Conservation (phyloP, 2,888 invertebrate genomes). For the Tipula confusa region DNA sequence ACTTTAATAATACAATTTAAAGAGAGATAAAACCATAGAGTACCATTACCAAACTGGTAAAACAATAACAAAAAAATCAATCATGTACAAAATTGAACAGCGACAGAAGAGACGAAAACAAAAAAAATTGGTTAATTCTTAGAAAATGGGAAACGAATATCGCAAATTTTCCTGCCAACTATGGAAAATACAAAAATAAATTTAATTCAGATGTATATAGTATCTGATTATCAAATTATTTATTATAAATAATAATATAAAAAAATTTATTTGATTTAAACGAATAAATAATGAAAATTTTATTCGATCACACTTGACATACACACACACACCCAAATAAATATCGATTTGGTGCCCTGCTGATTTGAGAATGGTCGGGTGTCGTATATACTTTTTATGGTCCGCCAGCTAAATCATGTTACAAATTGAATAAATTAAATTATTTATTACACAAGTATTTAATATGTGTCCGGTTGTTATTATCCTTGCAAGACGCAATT, state of each 20-base stretch:
- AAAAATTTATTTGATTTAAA: neutral
- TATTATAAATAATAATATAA: neutral
- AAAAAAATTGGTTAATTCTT: too few species aligned
- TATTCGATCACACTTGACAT: neutral
- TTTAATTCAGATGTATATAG: neutral
- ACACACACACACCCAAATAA: neutral
- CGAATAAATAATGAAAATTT: neutral
- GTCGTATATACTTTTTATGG: too few species aligned
- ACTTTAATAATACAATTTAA: neutral
- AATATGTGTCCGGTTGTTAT: too few species aligned
- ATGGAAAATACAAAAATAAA: neutral
- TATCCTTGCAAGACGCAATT: too few species aligned
- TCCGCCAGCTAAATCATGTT: too few species aligned
- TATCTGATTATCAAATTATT: slow-evolving; percentile 4
- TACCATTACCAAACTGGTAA: neutral
- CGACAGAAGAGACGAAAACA: too few species aligned
- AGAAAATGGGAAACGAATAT: neutral
- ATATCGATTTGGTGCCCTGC: neutral
- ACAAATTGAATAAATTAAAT: too few species aligned
- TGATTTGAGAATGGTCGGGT: neutral
- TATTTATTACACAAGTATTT: too few species aligned
- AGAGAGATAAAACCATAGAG: neutral
- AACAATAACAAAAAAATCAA: neutral
- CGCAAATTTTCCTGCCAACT: neutral
- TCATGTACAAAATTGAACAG: neutral